A percentile compares a stretch with the other conserved stretches of the same genome.
These are phyloP conservation scores for Drosophila insularis DNA, from an alignment of 1,140 invertebrate species.

Conservation along the genomic window DNA sequence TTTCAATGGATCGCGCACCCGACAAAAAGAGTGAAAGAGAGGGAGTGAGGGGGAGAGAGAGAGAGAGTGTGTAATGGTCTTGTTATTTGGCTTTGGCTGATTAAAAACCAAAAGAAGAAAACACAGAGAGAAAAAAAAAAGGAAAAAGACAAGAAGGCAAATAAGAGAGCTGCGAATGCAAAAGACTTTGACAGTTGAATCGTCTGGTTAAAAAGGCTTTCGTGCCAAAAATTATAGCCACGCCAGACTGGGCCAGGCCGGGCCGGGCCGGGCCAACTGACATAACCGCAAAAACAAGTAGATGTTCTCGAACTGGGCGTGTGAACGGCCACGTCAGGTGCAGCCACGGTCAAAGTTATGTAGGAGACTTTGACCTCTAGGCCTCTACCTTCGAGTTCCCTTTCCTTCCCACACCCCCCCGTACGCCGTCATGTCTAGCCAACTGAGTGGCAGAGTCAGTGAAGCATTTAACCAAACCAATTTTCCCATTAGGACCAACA, in stretches of 20 bases:
- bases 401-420: too few species aligned
- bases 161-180: background rate
- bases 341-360: constrained; percentile 20
- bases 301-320: constrained; percentile 23
- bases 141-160: background rate
- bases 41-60: background rate
- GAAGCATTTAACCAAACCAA: constrained; percentile 59
- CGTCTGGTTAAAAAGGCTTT: background rate
- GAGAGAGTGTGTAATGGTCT: background rate
- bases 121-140: background rate
- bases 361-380: constrained; percentile 21
- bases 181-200: constrained; percentile 10
- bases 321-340: constrained; percentile 55
- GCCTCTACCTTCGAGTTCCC: background rate
- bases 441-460: constrained; percentile 22
- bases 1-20: constrained; percentile 26
- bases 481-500: constrained; percentile 61
- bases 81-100: constrained; percentile 13
- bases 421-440: background rate
- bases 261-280: constrained; percentile 35
- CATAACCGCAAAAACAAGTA: constrained; percentile 44
- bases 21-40: background rate
- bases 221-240: constrained; percentile 38
- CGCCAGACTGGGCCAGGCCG: constrained; percentile 1
- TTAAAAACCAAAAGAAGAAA: background rate